phyloP scores from a whole-genome alignment of 2,113 vertebrate genomes.

The Cephalopterus ornatus region DNA sequence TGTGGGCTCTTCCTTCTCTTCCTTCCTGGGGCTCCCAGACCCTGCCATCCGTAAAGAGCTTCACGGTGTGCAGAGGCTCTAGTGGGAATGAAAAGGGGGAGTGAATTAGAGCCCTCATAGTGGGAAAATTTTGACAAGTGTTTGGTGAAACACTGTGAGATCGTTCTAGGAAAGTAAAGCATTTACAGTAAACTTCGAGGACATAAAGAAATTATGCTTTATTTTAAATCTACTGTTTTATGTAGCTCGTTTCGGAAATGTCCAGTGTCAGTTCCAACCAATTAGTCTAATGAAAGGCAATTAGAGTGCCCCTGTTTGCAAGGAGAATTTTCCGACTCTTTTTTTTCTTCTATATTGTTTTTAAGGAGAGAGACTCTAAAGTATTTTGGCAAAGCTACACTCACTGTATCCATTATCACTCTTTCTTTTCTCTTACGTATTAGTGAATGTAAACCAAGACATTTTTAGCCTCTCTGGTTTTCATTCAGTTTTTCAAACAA shows the following conservation, averaged over 20 bases:
- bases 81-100: neutral
- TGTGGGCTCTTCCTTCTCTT: neutral
- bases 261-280: neutral
- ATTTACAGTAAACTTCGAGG: neutral
- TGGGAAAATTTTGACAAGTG: neutral
- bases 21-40: neutral
- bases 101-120: neutral
- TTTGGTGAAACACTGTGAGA: neutral
- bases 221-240: neutral
- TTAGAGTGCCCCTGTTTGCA: neutral
- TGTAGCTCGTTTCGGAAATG: neutral
- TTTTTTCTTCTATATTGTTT: neutral
- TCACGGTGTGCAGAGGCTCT: neutral
- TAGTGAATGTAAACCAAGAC: conserved; percentile 30
- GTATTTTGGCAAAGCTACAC: neutral
- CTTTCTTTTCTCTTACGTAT: neutral
- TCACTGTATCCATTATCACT: neutral
- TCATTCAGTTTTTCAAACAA: conserved; percentile 64
- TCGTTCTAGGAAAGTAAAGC: neutral
- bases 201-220: neutral
- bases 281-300: neutral
- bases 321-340: neutral
- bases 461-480: conserved; percentile 44
- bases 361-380: neutral
- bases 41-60: neutral